These are phyloP conservation scores for Alentia gelatinosa DNA, from an alignment of 2,888 invertebrate species.

Conservation along the genomic window DNA sequence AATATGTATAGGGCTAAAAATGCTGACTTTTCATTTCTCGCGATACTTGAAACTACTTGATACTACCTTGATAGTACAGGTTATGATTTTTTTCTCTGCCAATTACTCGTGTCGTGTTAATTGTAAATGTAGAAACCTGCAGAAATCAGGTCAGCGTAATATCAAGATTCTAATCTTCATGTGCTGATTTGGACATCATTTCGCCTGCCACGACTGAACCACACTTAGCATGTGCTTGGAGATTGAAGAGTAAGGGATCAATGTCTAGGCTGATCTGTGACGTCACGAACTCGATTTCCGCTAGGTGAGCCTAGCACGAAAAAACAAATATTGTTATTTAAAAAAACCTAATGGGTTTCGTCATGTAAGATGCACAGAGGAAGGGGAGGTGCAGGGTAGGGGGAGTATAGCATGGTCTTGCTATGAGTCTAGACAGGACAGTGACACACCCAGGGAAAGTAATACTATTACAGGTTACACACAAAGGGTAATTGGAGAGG, in stretches of 20 bases:
- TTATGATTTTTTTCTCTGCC: no score
- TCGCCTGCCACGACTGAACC: no score
- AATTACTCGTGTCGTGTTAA: no score
- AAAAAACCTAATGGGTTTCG: background rate
- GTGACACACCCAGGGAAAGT: background rate
- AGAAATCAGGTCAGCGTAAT: no score
- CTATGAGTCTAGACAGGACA: background rate
- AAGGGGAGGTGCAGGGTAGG: background rate
- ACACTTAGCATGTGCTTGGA: background rate
- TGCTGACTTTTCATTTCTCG: no score
- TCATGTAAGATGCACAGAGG: background rate
- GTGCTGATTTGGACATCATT: no score
- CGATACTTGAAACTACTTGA: no score
- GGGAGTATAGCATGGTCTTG: background rate
- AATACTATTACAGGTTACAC: background rate
- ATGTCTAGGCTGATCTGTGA: background rate
- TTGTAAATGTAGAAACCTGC: no score
- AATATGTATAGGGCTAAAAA: no score
- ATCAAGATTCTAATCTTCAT: no score
- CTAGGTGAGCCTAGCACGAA: background rate
- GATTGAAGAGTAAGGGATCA: background rate
- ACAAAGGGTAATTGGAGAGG: background rate
- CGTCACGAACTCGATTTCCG: background rate
- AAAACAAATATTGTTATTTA: constrained; percentile 25
- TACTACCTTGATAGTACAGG: no score